Conservation (phyloP, 2,797 vertebrate genomes). For the Syngnathus rostellatus region DNA sequence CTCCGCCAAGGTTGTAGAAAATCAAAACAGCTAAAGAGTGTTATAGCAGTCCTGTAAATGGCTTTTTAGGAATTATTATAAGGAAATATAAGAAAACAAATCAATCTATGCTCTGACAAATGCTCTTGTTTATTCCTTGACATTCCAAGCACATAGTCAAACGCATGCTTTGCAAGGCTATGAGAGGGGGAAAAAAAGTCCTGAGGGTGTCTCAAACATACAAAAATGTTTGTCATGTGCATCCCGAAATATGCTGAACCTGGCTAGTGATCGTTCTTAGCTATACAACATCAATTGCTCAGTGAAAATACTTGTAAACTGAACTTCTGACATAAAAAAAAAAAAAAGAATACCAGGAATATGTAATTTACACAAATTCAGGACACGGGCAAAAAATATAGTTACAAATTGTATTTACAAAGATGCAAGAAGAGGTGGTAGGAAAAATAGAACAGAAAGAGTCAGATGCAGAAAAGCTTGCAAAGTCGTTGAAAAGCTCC, state of each 20-base stretch:
- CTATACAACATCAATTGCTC: slow-evolving; percentile 19
- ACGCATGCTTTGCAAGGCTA: slow-evolving; percentile 18
- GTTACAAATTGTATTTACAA: slow-evolving; percentile 62
- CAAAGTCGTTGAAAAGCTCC: slow-evolving; percentile 43
- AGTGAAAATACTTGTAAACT: slow-evolving; percentile 35
- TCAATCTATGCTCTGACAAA: slow-evolving; percentile 32
- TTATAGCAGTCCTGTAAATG: background rate
- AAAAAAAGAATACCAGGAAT: slow-evolving; percentile 1
- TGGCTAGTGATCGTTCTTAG: background rate
- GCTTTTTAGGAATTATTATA: background rate
- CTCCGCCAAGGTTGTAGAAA: too few species aligned
- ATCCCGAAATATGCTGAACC: slow-evolving; percentile 12
- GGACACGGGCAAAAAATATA: slow-evolving; percentile 26
- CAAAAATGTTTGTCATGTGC: slow-evolving; percentile 25
- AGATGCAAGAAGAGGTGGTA: slow-evolving; percentile 55
- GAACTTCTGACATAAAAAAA: slow-evolving; percentile 1
- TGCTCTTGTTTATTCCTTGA: slow-evolving; percentile 49
- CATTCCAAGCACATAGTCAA: slow-evolving; percentile 12
- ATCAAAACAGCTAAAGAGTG: too few species aligned
- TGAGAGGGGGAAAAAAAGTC: slow-evolving; percentile 21
- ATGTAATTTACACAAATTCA: slow-evolving; percentile 49
- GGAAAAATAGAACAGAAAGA: slow-evolving; percentile 34
- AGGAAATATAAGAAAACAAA: background rate
- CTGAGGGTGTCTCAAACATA: slow-evolving; percentile 37
- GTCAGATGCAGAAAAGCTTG: slow-evolving; percentile 46